Evolutionary conservation across 2,113 vertebrate genomes (phyloP).

Genomic region (Patagioenas fasciata): DNA sequence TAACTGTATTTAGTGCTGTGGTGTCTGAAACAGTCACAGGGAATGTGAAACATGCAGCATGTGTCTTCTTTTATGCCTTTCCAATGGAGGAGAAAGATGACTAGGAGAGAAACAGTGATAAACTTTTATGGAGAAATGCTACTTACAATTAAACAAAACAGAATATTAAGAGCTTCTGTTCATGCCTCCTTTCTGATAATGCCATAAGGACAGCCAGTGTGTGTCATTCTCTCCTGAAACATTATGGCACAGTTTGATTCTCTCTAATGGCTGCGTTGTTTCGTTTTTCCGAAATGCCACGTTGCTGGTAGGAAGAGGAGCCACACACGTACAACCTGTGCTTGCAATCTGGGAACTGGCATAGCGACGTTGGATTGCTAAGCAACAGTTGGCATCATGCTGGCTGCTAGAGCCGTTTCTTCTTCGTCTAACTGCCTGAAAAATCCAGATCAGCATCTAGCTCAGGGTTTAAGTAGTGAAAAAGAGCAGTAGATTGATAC

Average conservation of each 20-base stretch:
- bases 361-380: constrained; percentile 14
- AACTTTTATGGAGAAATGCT: neutral
- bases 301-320: constrained; percentile 11
- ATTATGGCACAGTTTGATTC: neutral
- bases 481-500: neutral
- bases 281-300: constrained; percentile 31
- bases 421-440: neutral
- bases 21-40: neutral
- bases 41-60: neutral
- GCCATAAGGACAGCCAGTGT: neutral
- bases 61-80: neutral
- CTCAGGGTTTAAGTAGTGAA: neutral
- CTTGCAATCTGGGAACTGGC: constrained; percentile 33
- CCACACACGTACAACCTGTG: constrained; percentile 14
- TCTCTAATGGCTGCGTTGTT: neutral
- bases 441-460: neutral
- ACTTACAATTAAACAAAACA: neutral
- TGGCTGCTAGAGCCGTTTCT: neutral
- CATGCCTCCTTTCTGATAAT: neutral
- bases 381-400: constrained; percentile 48
- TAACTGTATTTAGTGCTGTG: neutral
- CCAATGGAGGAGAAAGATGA: neutral
- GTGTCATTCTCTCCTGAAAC: constrained; percentile 4
- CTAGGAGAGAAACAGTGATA: neutral
- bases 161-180: neutral